phyloP scores from a whole-genome alignment of 1,140 invertebrate species.

The Andrena cerasifolii region DNA sequence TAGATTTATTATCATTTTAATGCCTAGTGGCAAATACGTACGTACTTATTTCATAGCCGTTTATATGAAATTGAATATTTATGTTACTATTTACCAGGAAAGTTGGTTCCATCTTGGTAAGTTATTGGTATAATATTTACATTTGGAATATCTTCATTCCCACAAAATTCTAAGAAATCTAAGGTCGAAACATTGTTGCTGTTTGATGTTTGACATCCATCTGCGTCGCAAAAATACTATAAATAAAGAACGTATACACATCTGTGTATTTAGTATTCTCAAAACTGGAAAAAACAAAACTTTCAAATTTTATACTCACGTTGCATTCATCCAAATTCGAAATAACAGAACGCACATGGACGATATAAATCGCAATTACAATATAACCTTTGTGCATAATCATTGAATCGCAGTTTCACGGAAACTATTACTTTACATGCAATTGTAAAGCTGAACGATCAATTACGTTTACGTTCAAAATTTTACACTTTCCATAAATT shows the following conservation, averaged over 20 bases:
- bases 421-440: no score
- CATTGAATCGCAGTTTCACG: no score
- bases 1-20: not conserved
- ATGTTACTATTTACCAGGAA: slow-evolving; percentile 18
- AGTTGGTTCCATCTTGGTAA: not conserved
- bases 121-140: not conserved
- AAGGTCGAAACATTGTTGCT: not conserved
- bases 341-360: not conserved
- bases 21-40: not conserved
- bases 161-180: slow-evolving; percentile 4
- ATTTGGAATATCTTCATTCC: slow-evolving; percentile 1
- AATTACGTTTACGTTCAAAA: not conserved
- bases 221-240: slow-evolving; percentile 1
- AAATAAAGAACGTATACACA: not conserved
- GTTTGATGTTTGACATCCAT: not conserved
- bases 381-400: slow-evolving; percentile 34
- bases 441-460: not conserved
- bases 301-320: slow-evolving; percentile 11
- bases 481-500: not conserved
- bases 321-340: not conserved
- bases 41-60: not conserved
- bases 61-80: not conserved
- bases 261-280: not conserved
- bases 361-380: not conserved
- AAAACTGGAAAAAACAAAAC: not conserved